Conservation (phyloP, 30 jellyfish, hydroid and myxozoan genomes). For the Nemopilema nomurai region DNA sequence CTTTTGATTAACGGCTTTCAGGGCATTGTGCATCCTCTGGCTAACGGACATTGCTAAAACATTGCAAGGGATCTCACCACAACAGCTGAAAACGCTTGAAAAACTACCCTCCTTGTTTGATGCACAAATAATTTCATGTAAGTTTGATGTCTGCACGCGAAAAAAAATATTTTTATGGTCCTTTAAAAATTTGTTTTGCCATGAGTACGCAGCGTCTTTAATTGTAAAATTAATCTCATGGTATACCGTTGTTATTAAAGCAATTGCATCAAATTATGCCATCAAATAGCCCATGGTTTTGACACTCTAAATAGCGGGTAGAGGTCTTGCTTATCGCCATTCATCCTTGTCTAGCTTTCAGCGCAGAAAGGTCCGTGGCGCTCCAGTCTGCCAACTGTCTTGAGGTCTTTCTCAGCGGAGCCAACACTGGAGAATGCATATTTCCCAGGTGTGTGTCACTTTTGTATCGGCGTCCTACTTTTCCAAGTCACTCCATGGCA, state of each 20-base stretch:
- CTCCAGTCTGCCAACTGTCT: constrained; percentile 47
- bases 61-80: constrained; percentile 31
- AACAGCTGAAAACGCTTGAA: constrained; percentile 20
- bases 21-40: constrained; percentile 84
- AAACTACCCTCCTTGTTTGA: constrained; percentile 35
- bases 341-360: constrained; percentile 35
- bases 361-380: constrained; percentile 37
- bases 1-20: not conserved
- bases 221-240: too few relatives aligned
- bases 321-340: not conserved
- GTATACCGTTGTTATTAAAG: too few relatives aligned
- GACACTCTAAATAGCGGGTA: too few relatives aligned
- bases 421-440: constrained; percentile 13
- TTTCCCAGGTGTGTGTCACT: constrained; percentile 27
- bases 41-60: constrained; percentile 67
- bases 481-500: not conserved
- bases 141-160: not conserved
- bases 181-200: too few relatives aligned
- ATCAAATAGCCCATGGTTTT: not conserved
- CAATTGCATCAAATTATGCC: not conserved
- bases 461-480: not conserved
- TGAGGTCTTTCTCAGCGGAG: constrained; percentile 21
- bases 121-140: constrained; percentile 52
- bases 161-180: too few relatives aligned
- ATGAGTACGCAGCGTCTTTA: too few relatives aligned